These are phyloP conservation scores for Sebastes miniatus DNA, from an alignment of 2,797 vertebrate species.

Conservation along the genomic window DNA sequence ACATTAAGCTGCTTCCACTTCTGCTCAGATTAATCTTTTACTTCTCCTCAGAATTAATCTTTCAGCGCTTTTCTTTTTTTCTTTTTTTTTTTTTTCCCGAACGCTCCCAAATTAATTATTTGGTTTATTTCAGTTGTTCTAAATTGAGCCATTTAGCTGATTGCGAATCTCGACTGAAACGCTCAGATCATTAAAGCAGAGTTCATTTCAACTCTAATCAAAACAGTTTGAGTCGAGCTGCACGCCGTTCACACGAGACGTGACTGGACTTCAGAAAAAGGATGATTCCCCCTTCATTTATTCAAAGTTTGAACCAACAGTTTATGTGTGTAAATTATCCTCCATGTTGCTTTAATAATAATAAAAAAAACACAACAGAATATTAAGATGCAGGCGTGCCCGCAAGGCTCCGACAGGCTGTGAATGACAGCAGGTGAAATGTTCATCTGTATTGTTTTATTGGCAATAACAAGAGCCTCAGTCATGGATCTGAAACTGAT, in stretches of 20 bases:
- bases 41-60: constrained; percentile 48
- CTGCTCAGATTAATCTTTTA: constrained; percentile 65
- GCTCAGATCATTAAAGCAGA: constrained; percentile 61
- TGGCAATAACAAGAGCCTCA: constrained; percentile 41
- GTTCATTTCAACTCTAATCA: constrained; percentile 67
- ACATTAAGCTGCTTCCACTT: constrained; percentile 56
- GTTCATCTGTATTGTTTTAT: constrained; percentile 40
- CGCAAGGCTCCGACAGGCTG: constrained; percentile 3
- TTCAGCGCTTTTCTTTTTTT: constrained; percentile 9
- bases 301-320: constrained; percentile 23
- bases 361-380: constrained; percentile 21
- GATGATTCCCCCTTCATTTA: constrained; percentile 5
- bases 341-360: constrained; percentile 28
- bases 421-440: constrained; percentile 53
- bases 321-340: constrained; percentile 30
- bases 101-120: constrained; percentile 64
- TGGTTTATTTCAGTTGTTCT: constrained; percentile 60
- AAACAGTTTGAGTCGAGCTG: constrained; percentile 44
- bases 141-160: constrained; percentile 70
- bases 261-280: constrained; percentile 53
- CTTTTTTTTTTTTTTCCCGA: background rate
- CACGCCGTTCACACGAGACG: constrained; percentile 23
- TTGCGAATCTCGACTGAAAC: constrained; percentile 60
- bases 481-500: constrained; percentile 43
- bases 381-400: constrained; percentile 27